A percentile compares a stretch with the other conserved stretches of the same genome.
Conservation (phyloP, 2,888 invertebrate genomes). For the Gryllus longicercus region DNA sequence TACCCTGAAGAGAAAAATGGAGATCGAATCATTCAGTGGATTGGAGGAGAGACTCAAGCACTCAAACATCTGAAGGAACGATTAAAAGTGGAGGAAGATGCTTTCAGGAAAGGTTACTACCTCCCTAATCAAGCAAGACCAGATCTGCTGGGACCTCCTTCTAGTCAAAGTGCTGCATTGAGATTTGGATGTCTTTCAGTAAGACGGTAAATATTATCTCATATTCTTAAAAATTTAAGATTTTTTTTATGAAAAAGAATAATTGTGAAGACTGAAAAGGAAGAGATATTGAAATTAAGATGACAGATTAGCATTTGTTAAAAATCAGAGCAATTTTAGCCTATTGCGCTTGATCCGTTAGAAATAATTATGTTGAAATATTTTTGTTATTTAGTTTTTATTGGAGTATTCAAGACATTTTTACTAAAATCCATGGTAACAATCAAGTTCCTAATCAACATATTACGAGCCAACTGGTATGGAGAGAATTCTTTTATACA, state of each 20-base stretch:
- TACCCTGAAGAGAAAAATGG: conserved; percentile 51
- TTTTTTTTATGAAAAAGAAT: too few relatives aligned
- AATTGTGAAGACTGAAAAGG: too few relatives aligned
- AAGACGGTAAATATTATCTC: conserved; percentile 49
- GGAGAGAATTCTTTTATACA: conserved; percentile 75
- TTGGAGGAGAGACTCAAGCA: conserved; percentile 65
- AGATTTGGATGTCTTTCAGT: conserved; percentile 70
- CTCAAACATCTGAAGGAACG: conserved; percentile 57
- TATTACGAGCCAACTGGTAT: conserved; percentile 63
- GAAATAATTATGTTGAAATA: background rate
- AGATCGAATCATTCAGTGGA: conserved; percentile 56
- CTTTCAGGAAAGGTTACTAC: conserved; percentile 55
- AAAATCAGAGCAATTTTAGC: background rate
- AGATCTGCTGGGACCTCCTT: conserved; percentile 63
- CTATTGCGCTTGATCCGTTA: background rate
- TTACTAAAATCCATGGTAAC: conserved; percentile 55
- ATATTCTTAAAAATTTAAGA: background rate
- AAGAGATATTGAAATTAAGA: too few relatives aligned
- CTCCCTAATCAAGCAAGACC: conserved; percentile 67
- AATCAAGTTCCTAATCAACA: conserved; percentile 48
- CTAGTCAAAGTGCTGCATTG: conserved; percentile 67
- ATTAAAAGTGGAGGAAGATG: conserved; percentile 49
- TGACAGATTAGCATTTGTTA: too few relatives aligned
- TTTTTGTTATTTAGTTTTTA: conserved; percentile 55
- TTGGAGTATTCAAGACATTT: conserved; percentile 66